phyloP scores from a whole-genome alignment of 2,888 invertebrate species.

The Pseudococcus viburni region DNA sequence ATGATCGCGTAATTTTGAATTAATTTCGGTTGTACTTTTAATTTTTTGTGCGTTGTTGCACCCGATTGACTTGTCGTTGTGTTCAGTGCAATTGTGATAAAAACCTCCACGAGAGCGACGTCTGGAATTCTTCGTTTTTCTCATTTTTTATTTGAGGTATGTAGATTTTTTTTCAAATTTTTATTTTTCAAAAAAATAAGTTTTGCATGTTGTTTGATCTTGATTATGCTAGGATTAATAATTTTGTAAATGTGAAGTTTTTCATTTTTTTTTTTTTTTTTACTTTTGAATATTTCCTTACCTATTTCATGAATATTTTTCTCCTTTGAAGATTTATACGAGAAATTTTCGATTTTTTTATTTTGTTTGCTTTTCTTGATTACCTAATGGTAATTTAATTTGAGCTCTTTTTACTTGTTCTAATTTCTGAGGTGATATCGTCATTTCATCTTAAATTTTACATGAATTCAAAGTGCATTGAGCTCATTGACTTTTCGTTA shows the following conservation, averaged over 20 bases:
- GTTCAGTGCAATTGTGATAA: constrained; percentile 47
- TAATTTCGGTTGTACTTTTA: constrained; percentile 55
- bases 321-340: no score
- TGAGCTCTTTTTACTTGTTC: not conserved
- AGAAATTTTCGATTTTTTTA: no score
- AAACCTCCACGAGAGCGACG: not conserved
- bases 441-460: not conserved
- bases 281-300: no score
- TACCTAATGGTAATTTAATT: not conserved
- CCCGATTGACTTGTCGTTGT: constrained; percentile 50
- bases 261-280: no score
- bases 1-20: constrained; percentile 65
- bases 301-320: no score
- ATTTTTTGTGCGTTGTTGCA: constrained; percentile 58
- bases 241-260: no score
- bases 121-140: not conserved
- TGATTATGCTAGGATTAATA: no score
- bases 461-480: not conserved
- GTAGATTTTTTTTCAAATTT: not conserved
- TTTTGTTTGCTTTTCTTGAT: no score
- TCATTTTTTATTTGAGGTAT: not conserved
- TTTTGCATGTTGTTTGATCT: no score
- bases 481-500: not conserved
- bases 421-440: not conserved
- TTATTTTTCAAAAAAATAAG: no score